phyloP scores from a whole-genome alignment of 2,797 vertebrate genomes.

The Sciurus carolinensis region DNA sequence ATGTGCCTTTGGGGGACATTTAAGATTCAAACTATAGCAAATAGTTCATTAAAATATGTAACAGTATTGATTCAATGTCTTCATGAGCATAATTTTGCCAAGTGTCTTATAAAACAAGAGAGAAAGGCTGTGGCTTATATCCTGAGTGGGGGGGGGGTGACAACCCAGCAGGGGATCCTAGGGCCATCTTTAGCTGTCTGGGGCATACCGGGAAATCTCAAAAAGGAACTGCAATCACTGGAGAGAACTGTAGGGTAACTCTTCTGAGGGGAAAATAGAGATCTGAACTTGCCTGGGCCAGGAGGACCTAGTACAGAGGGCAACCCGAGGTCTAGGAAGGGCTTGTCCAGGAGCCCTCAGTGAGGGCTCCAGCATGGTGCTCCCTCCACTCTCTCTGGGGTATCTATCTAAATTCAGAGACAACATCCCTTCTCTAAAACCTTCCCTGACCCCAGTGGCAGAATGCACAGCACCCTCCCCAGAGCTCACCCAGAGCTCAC shows the following conservation, averaged over 20 bases:
- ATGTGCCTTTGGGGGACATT: not conserved
- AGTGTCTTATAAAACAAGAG: constrained; percentile 1
- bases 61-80: not conserved
- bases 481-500: not conserved
- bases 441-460: too few species aligned
- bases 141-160: rapidly evolving
- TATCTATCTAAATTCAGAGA: not conserved
- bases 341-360: not conserved
- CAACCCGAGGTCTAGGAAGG: not conserved
- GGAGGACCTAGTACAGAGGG: not conserved
- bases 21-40: not conserved
- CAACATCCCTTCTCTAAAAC: not conserved
- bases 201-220: not conserved
- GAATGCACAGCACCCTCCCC: not conserved
- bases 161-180: not conserved
- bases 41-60: not conserved
- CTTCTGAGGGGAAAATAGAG: not conserved
- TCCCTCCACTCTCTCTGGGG: not conserved
- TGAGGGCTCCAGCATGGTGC: too few species aligned
- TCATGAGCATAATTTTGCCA: not conserved
- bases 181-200: not conserved
- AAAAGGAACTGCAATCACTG: not conserved
- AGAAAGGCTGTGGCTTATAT: not conserved
- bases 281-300: not conserved
- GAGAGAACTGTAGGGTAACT: not conserved